Evolutionary conservation across 2,113 vertebrate species (phyloP), one percentile per base, ranked within the genome.

Genomic region (Otus sunia): DNA sequence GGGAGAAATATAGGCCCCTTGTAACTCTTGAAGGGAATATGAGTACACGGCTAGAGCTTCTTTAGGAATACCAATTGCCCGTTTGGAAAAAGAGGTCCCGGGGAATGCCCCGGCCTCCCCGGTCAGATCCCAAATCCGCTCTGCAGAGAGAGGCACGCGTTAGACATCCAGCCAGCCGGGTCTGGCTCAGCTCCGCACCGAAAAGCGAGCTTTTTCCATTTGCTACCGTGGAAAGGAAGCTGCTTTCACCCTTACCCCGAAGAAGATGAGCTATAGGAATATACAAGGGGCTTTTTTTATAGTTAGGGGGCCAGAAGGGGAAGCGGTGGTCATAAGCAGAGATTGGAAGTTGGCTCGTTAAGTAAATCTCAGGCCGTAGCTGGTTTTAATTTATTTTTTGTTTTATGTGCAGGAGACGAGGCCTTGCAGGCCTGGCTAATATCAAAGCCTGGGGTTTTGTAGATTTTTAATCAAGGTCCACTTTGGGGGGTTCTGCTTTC

Each of bases 341-440:
- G 92, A 77, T 53, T 88, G 71, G 69, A 91, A 97, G 62, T 62
- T 74, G 52, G 66, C 85, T 95, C 94, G 89, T 96, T 94, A 92
- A 96, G 74, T 96, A 96, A 96, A 96, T 95, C 86, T 96, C 59
- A 82, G 91, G 32, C 95, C 92, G 77, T 71, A 75, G 93, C 76
- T 97, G 87, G 56, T 93, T 95, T 92, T 94, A 97, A 96, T 97
- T 98, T 97, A 96, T 96, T 96, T 95, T 95, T 94, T 97, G 96
- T 91, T 92, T 97, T 96, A 96, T 97, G 95, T 97, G 96, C 77
- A 90, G 89, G 76, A 85, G 94, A 95, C 73, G 63, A 37, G 94
- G 90, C 81, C 88, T 81, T 90, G 41, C 71, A 66, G 79, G 86
- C 94, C 97, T 93, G 94, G 95, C 87, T 97, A 95, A 96, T 96